Percentiles rank a stretch among this genome's conserved stretches.
Evolutionary conservation across 2,888 invertebrate species (phyloP).

Genomic region (Meteorus cinctellus): DNA sequence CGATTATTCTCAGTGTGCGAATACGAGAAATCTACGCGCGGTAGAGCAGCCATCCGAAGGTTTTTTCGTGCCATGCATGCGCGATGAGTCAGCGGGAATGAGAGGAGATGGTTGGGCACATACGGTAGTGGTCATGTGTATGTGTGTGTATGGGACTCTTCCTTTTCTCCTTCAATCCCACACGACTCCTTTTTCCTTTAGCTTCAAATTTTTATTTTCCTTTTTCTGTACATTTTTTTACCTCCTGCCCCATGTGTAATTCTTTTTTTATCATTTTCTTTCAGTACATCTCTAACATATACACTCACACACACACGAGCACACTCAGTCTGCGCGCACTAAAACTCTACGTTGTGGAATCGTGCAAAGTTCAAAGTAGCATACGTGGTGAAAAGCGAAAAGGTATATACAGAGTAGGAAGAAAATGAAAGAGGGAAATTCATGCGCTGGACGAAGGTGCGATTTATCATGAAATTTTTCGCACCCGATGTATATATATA

Average conservation of each 20-base stretch:
- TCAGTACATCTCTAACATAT: background rate
- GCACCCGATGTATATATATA: background rate
- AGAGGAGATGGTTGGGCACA: slow-evolving; percentile 49
- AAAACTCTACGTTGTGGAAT: background rate
- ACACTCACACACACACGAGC: slow-evolving; percentile 12
- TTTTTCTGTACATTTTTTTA: slow-evolving; percentile 8
- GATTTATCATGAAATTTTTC: slow-evolving; percentile 32
- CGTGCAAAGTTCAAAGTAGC: slow-evolving; percentile 5
- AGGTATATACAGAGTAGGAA: slow-evolving; percentile 7
- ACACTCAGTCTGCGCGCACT: background rate
- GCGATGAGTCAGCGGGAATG: slow-evolving; percentile 55
- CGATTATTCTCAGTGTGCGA: slow-evolving; percentile 44
- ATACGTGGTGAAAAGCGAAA: slow-evolving; percentile 15
- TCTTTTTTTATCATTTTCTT: background rate
- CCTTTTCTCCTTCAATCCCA: slow-evolving; percentile 16
- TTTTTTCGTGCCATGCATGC: slow-evolving; percentile 53
- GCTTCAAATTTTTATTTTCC: slow-evolving; percentile 25
- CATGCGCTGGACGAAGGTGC: slow-evolving; percentile 26
- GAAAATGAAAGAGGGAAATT: slow-evolving; percentile 18
- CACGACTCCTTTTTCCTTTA: slow-evolving; percentile 28
- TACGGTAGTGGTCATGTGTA: slow-evolving; percentile 2
- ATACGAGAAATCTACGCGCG: slow-evolving; percentile 50
- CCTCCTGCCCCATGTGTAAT: slow-evolving; percentile 1
- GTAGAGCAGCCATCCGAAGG: slow-evolving; percentile 49
- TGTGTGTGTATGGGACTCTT: slow-evolving; percentile 4